These are phyloP conservation scores for Brachionus manjavacas DNA, from an alignment of 1,140 invertebrate genomes.

Conservation along the genomic window DNA sequence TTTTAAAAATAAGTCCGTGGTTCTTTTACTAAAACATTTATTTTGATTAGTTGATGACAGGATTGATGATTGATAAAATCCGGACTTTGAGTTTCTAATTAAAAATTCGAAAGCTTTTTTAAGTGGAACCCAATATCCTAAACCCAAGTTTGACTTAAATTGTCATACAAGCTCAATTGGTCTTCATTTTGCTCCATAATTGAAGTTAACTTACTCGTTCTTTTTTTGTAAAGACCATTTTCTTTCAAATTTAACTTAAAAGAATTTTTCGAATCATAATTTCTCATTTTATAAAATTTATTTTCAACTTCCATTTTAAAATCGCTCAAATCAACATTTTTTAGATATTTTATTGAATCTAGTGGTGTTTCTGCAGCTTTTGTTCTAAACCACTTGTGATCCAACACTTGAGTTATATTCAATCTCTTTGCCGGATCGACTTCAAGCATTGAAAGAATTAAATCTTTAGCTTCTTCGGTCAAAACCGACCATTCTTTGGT, in stretches of 20 bases:
- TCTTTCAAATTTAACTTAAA: not conserved
- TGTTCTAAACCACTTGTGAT: not conserved
- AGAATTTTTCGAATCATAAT: not conserved
- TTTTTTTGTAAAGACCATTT: not conserved
- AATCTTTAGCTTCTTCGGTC: slow-evolving; percentile 49
- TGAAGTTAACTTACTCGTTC: not conserved
- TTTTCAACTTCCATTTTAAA: not conserved
- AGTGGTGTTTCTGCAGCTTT: not conserved
- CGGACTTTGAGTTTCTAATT: too few species aligned
- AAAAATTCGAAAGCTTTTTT: not conserved
- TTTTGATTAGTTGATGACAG: too few species aligned
- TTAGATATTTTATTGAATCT: not conserved
- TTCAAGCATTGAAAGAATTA: slow-evolving; percentile 45
- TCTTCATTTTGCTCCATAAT: slow-evolving; percentile 1
- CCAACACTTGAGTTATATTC: not conserved
- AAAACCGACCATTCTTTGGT: slow-evolving; percentile 49
- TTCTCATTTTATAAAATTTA: not conserved
- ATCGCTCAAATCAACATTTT: not conserved
- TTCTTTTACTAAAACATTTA: too few species aligned
- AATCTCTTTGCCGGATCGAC: not conserved
- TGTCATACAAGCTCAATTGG: not conserved
- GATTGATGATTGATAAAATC: too few species aligned
- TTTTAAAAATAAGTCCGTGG: too few species aligned
- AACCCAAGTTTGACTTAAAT: not conserved
- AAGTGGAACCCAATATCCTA: too few species aligned